A percentile compares a stretch with the other conserved stretches of the same genome.
Evolutionary conservation across 1,140 invertebrate species (phyloP).

Genomic region (Chironomus striatipennis): DNA sequence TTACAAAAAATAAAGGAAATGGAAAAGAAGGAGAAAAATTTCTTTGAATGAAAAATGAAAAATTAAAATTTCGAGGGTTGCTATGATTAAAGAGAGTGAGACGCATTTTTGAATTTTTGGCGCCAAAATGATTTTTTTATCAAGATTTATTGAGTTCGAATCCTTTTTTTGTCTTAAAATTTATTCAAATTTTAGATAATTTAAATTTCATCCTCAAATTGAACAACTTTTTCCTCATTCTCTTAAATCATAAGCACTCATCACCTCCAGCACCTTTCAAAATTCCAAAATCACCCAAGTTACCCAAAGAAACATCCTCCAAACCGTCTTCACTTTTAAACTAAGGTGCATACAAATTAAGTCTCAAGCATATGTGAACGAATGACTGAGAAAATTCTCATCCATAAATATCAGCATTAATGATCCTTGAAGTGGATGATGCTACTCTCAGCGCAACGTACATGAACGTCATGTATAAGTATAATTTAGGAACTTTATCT

Average conservation of each 20-base stretch:
- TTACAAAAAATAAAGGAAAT: background rate
- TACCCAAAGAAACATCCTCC: background rate
- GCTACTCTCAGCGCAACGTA: background rate
- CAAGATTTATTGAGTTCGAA: too few relatives aligned
- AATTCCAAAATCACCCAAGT: too few relatives aligned
- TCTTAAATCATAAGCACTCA: too few relatives aligned
- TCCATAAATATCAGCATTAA: constrained; percentile 22
- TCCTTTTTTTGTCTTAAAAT: too few relatives aligned
- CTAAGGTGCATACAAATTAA: background rate
- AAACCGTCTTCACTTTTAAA: background rate
- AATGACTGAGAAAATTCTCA: background rate
- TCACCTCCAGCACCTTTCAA: too few relatives aligned
- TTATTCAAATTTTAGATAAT: too few relatives aligned
- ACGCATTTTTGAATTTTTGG: too few relatives aligned
- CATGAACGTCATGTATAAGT: background rate
- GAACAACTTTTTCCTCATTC: too few relatives aligned
- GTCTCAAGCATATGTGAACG: background rate
- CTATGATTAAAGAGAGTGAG: too few relatives aligned
- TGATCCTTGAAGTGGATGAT: constrained; percentile 9
- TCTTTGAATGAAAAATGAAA: background rate
- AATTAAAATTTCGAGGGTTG: background rate
- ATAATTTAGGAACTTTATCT: background rate
- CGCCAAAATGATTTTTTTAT: too few relatives aligned
- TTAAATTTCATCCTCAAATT: too few relatives aligned
- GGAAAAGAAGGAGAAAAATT: background rate